These are phyloP conservation scores for Ethmia dodecea DNA, from an alignment of 2,888 invertebrate species.

Conservation along the genomic window DNA sequence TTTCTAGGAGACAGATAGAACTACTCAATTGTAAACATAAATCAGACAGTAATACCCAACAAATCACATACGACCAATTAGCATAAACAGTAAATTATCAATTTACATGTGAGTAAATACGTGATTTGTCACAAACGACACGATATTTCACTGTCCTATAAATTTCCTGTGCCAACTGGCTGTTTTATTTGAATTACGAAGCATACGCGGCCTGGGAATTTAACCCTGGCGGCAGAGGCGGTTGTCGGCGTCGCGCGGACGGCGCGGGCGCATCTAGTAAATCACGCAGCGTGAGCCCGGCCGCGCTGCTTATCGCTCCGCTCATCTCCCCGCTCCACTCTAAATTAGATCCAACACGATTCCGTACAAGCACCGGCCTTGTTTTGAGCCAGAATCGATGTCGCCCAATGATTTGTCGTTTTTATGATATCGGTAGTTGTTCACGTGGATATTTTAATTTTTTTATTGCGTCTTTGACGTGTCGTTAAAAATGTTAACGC, in stretches of 20 bases:
- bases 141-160: no score
- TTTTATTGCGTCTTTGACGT: constrained; percentile 9
- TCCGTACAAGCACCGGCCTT: constrained; percentile 20
- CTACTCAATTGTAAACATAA: no score
- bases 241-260: constrained; percentile 2
- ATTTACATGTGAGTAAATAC: no score
- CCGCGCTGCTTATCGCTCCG: constrained; percentile 41
- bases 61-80: no score
- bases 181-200: background rate
- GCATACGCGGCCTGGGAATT: background rate
- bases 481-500: background rate
- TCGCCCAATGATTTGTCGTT: constrained; percentile 42
- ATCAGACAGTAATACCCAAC: no score
- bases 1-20: no score
- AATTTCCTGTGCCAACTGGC: no score
- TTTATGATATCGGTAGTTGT: constrained; percentile 35
- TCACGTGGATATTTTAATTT: constrained; percentile 17
- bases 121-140: no score
- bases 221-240: no score
- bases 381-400: constrained; percentile 24
- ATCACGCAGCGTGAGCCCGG: constrained; percentile 55
- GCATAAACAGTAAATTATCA: no score
- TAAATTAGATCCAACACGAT: constrained; percentile 42
- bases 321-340: constrained; percentile 41
- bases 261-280: constrained; percentile 32